These are phyloP conservation scores for Anguilla pacifica DNA, from an alignment of 2,797 vertebrate species.

Conservation along the genomic window DNA sequence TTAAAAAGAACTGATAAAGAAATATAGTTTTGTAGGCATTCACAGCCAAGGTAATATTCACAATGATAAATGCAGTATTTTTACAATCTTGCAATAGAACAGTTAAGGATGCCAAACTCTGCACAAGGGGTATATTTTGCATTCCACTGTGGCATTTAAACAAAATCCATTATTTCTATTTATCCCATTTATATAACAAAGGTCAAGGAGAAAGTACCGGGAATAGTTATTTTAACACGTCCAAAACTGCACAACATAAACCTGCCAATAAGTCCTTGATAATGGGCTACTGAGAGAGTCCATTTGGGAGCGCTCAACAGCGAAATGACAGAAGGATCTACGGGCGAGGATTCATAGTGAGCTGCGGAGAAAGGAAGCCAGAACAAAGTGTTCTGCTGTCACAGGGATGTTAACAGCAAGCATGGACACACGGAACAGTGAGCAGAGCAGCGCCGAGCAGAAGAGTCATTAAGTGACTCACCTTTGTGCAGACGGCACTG, in stretches of 20 bases:
- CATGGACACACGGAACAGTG: neutral
- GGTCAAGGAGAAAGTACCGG: neutral
- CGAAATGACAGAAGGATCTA: neutral
- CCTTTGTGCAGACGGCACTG: neutral
- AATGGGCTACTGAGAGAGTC: neutral
- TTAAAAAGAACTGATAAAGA: neutral
- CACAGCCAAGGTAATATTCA: too few species aligned
- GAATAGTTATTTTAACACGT: neutral
- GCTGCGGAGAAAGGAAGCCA: neutral
- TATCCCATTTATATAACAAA: neutral
- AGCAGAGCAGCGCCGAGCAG: neutral
- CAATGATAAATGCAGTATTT: too few species aligned
- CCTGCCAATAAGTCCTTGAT: neutral
- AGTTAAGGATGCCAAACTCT: neutral
- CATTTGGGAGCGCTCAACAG: neutral
- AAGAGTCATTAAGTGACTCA: constrained; percentile 1
- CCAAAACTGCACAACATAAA: neutral
- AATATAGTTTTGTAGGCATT: neutral
- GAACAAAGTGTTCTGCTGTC: neutral
- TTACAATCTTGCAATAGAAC: too few species aligned
- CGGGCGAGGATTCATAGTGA: neutral
- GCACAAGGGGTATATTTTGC: neutral
- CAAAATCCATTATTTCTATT: neutral
- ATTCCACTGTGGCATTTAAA: neutral
- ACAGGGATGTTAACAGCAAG: constrained; percentile 5